Conservation (phyloP, 2,113 vertebrate genomes). For the Otolemur garnettii region DNA sequence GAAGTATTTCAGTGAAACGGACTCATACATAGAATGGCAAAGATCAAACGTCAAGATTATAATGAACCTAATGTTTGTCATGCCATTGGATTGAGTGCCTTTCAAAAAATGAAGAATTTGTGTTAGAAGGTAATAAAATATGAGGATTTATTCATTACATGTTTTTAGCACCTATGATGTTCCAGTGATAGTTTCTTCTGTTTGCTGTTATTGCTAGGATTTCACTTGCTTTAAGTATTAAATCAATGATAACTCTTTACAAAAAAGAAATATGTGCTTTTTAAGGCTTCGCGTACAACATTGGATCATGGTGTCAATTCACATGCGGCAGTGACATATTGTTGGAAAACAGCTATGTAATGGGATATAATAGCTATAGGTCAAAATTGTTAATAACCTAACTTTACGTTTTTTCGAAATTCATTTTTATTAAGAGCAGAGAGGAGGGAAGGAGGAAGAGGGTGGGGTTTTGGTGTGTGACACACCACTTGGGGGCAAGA, state of each 20-base stretch:
- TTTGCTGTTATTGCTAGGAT: neutral
- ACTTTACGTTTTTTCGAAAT: neutral
- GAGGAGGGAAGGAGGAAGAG: no score
- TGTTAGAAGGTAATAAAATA: neutral
- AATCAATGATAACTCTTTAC: neutral
- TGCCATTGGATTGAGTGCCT: no score
- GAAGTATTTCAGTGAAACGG: neutral
- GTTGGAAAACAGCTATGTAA: neutral
- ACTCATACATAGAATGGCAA: neutral
- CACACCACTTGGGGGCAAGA: no score
- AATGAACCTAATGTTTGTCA: neutral
- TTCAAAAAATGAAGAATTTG: neutral
- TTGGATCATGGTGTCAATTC: fast-evolving
- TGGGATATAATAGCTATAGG: fast-evolving
- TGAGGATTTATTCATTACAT: no score
- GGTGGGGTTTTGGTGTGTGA: no score
- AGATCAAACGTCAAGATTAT: neutral
- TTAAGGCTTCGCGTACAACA: fast-evolving
- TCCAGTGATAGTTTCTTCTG: neutral
- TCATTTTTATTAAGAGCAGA: neutral
- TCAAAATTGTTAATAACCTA: neutral
- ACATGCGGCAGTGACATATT: fast-evolving
- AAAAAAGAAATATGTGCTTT: neutral
- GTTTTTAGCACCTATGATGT: neutral
- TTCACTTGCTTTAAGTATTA: neutral